Evolutionary conservation across 2,888 invertebrate genomes (phyloP).

Genomic region (Dryocosmus kuriphilus): DNA sequence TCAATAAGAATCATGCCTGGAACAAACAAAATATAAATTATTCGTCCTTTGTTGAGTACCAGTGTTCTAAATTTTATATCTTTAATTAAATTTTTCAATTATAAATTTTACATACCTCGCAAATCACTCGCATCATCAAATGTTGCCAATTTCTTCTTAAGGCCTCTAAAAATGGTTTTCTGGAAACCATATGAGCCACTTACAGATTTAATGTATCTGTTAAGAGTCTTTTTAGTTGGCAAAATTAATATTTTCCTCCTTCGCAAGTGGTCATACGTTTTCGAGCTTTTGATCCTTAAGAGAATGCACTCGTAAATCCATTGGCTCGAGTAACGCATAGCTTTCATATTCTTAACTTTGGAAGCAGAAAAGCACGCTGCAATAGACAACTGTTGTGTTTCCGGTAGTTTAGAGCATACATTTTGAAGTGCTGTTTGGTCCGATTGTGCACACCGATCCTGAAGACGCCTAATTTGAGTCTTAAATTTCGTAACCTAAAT

Average conservation of each 20-base stretch:
- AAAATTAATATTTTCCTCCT: too few species aligned
- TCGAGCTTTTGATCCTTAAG: too few species aligned
- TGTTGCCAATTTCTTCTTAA: conserved; percentile 47
- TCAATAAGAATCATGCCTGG: conserved; percentile 45
- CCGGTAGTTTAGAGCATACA: too few species aligned
- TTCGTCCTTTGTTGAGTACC: too few species aligned
- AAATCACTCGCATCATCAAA: conserved; percentile 2
- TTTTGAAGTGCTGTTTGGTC: too few species aligned
- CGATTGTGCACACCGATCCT: too few species aligned
- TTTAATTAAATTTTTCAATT: too few species aligned
- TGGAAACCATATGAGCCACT: conserved; percentile 55
- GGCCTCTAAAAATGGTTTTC: conserved; percentile 47
- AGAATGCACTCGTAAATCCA: conserved; percentile 47
- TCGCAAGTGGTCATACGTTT: too few species aligned
- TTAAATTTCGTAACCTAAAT: too few species aligned
- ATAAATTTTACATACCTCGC: background rate
- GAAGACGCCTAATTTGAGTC: too few species aligned
- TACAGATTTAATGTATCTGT: conserved; percentile 49
- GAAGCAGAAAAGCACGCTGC: conserved; percentile 44
- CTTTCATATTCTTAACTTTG: conserved; percentile 34
- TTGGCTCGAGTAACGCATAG: conserved; percentile 45
- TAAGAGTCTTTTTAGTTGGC: too few species aligned
- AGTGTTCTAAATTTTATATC: too few species aligned
- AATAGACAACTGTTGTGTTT: conserved; percentile 35
- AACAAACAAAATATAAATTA: background rate